Evolutionary conservation across 2,797 vertebrate species (phyloP).

Genomic region (Geotrypetes seraphini): DNA sequence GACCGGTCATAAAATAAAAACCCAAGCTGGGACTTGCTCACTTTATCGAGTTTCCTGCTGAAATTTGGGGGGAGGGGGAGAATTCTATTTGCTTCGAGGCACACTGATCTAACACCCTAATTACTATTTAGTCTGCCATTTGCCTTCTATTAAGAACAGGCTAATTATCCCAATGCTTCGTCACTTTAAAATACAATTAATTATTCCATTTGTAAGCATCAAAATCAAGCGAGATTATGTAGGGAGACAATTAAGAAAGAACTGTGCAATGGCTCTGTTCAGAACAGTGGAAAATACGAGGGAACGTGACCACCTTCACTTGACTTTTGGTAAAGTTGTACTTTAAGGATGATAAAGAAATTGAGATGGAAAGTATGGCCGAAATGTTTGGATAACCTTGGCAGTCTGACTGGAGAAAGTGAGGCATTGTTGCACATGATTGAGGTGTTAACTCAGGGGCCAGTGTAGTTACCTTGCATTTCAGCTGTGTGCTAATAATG

Average conservation of each 20-base stretch:
- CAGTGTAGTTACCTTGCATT: too few species aligned
- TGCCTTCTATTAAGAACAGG: constrained; percentile 73
- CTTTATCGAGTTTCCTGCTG: constrained; percentile 67
- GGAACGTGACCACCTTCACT: too few species aligned
- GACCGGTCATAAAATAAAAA: constrained; percentile 43
- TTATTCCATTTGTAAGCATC: too few species aligned
- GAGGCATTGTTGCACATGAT: too few species aligned
- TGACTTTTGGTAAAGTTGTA: too few species aligned
- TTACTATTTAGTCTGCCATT: constrained; percentile 72
- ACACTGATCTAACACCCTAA: constrained; percentile 65
- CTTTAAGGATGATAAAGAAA: too few species aligned
- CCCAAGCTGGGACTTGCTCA: constrained; percentile 51
- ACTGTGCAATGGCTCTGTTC: constrained; percentile 43
- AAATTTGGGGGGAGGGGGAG: constrained; percentile 53
- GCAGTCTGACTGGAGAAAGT: too few species aligned
- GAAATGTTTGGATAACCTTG: too few species aligned
- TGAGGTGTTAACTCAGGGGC: too few species aligned
- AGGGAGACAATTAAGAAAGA: constrained; percentile 73
- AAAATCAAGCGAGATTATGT: constrained; percentile 77
- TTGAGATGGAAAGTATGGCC: too few species aligned
- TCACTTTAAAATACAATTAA: constrained; percentile 70
- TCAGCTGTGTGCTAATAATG: too few species aligned
- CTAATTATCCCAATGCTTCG: constrained; percentile 64
- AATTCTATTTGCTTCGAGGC: constrained; percentile 64
- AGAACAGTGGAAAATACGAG: constrained; percentile 20